A percentile compares a stretch with the other conserved stretches of the same genome.
phyloP scores from a whole-genome alignment of 2,888 invertebrate species.

The Himalopsyche kuldschensis region DNA sequence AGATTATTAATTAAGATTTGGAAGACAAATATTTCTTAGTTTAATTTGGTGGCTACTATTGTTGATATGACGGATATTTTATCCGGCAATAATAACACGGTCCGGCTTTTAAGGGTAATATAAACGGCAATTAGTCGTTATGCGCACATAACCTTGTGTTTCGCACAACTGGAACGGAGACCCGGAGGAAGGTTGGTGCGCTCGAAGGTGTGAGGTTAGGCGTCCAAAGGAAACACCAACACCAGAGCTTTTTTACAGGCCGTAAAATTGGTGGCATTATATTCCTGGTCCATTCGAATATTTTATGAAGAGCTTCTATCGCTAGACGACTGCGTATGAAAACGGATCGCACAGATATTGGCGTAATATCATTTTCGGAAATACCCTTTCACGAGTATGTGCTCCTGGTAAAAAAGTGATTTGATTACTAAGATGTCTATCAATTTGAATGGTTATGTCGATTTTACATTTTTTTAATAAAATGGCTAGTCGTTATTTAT shows the following conservation, averaged over 20 bases:
- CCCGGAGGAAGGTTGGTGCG: neutral
- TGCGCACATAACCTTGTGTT: neutral
- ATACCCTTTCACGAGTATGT: neutral
- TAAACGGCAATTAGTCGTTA: no score
- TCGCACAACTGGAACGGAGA: neutral
- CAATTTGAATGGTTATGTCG: neutral
- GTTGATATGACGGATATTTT: no score
- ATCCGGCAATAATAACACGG: no score
- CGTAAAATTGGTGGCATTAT: slow-evolving; percentile 23
- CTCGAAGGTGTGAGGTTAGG: neutral
- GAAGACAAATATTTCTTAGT: no score
- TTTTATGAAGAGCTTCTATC: slow-evolving; percentile 5
- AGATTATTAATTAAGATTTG: no score
- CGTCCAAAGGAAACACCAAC: neutral
- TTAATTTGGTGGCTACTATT: no score
- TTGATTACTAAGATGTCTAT: neutral
- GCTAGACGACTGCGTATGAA: neutral
- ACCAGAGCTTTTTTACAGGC: slow-evolving; percentile 6
- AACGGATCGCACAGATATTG: neutral
- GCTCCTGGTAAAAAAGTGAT: neutral
- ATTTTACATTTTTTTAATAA: neutral
- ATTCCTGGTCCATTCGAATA: slow-evolving; percentile 18
- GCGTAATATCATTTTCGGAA: neutral
- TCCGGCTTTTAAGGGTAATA: no score
- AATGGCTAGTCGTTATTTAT: neutral